Evolutionary conservation across 2,888 invertebrate genomes (phyloP), one percentile per base, ranked within the genome.

Genomic region (Auanema freiburgensis): DNA sequence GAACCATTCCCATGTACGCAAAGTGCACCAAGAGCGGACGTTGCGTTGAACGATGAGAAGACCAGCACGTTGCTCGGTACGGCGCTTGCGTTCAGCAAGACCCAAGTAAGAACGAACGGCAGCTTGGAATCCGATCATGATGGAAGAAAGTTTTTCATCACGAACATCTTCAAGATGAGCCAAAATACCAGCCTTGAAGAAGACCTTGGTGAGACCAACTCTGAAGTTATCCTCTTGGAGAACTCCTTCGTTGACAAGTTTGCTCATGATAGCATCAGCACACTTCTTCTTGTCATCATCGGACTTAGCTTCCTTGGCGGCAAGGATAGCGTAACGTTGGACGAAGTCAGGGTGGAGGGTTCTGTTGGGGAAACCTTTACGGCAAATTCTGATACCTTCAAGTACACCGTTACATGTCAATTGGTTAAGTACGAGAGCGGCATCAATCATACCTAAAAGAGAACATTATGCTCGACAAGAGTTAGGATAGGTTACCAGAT

Each of bases 321-420:
- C 95, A 89, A 98, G 90, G 89, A 98, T 95, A 90, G 95, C 93
- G 90, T 98, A 98, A 93, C 98, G 93, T 87, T 96, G 92, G 87
- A 97, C 97, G 91, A 98, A 98, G 88, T 98, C 98, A 82, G 96
- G 93, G 89, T 97, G 98, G 83, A 93, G 90, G 92, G 97, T 95
- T 88, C 98, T 92, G 92, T 97, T 98, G 90, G 97, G 97, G 92
- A 97, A 98, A 87, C 98, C 98, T 78, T 88, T 88, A 88, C 98
- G 92, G 88, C 98, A 98, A 89, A 98, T 98, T 93, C 98, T 95
- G 90, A 98, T 98, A 89, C 98, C 98, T 91, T 99, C 98, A 89
- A 98, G 92, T 89, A 98, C 98, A 93, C 98, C 98, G 91, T 98
- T 98, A 91, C 98, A 98, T 84, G 96, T 96, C 86, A 98, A 90